Evolutionary conservation across 2,888 invertebrate species (phyloP).

Genomic region (Philereme transversata): DNA sequence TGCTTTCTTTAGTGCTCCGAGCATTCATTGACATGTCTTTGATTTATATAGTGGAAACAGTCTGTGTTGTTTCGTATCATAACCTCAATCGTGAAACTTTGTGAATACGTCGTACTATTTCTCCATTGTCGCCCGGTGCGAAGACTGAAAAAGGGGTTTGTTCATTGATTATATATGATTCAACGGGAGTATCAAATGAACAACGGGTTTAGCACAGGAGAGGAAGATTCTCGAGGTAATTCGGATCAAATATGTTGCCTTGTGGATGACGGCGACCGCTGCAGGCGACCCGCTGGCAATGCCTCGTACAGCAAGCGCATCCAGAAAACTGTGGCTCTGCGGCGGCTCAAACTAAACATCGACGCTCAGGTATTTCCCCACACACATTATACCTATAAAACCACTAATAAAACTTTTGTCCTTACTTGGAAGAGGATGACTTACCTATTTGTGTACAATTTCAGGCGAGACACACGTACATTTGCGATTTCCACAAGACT

Average conservation of each 20-base stretch:
- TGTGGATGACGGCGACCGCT: slow-evolving; percentile 94
- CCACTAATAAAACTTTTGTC: slow-evolving; percentile 29
- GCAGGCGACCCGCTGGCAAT: slow-evolving; percentile 94
- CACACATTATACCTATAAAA: slow-evolving; percentile 17
- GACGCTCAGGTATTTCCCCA: slow-evolving; percentile 83
- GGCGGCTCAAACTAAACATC: slow-evolving; percentile 93
- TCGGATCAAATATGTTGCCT: slow-evolving; percentile 96
- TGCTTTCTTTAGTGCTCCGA: slow-evolving; percentile 43
- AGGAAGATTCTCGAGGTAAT: slow-evolving; percentile 95
- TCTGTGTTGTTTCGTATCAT: slow-evolving; percentile 68
- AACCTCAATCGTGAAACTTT: slow-evolving; percentile 73
- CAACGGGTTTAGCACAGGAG: slow-evolving; percentile 96
- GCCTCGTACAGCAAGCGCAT: slow-evolving; percentile 98
- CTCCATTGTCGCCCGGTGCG: slow-evolving; percentile 59
- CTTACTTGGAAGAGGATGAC: slow-evolving; percentile 12
- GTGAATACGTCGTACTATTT: slow-evolving; percentile 74
- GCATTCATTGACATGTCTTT: slow-evolving; percentile 53
- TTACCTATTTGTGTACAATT: slow-evolving; percentile 38
- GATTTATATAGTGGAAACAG: slow-evolving; percentile 55
- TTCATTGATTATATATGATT: slow-evolving; percentile 81
- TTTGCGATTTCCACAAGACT: slow-evolving; percentile 98
- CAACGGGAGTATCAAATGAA: slow-evolving; percentile 85
- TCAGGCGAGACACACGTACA: slow-evolving; percentile 97
- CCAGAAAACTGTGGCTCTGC: slow-evolving; percentile 96
- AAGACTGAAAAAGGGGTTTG: slow-evolving; percentile 60